Evolutionary conservation across 2,797 vertebrate genomes (phyloP).

Genomic region (Hirundo rustica): DNA sequence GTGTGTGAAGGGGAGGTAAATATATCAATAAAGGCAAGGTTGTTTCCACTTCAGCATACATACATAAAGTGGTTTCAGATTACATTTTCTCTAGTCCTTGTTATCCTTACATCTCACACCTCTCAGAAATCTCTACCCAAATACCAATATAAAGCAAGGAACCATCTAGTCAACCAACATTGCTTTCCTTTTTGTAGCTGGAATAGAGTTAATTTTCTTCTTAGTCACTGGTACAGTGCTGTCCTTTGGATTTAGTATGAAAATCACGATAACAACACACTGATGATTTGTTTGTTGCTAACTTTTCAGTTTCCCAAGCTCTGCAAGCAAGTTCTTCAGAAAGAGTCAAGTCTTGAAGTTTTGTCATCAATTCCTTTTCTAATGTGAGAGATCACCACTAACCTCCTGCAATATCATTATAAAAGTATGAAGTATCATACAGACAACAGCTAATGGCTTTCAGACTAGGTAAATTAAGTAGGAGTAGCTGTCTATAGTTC

Average conservation of each 20-base stretch:
- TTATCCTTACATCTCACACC: neutral
- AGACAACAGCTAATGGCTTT: neutral
- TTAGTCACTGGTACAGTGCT: neutral
- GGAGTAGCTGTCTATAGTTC: neutral
- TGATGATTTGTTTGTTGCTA: neutral
- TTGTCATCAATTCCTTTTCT: neutral
- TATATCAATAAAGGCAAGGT: neutral
- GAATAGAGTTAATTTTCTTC: neutral
- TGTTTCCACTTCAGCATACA: neutral
- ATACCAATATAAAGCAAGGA: neutral
- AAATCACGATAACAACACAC: neutral
- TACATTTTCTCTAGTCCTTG: neutral
- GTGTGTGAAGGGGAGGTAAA: neutral
- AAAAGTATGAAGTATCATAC: neutral
- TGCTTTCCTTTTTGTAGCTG: neutral
- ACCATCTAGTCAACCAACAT: fast-evolving
- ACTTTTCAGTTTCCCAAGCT: neutral
- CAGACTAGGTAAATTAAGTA: neutral
- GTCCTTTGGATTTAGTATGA: neutral
- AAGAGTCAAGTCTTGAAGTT: neutral
- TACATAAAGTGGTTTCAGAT: neutral
- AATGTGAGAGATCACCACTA: neutral
- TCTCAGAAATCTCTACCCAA: neutral
- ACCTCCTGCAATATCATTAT: neutral
- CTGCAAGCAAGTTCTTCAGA: neutral